A percentile compares a stretch with the other conserved stretches of the same genome.
Evolutionary conservation across 2,797 vertebrate species (phyloP).

Genomic region (Petrocephalus sullivani): DNA sequence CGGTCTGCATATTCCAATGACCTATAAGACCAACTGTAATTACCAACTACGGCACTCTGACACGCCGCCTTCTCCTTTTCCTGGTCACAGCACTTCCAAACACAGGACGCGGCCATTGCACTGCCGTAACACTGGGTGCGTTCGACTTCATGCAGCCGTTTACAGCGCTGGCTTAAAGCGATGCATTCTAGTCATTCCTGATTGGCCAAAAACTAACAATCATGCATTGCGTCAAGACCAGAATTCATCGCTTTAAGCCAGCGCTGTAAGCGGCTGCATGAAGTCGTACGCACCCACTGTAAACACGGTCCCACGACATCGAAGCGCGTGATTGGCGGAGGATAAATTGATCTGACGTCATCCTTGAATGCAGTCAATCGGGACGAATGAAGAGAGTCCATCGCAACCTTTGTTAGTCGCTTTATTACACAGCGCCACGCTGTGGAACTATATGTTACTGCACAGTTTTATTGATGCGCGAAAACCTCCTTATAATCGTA

Average conservation of each 20-base stretch:
- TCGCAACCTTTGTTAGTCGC: neutral
- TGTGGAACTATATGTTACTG: neutral
- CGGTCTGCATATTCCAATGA: neutral
- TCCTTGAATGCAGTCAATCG: neutral
- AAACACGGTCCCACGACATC: neutral
- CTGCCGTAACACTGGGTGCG: neutral
- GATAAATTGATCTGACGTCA: neutral
- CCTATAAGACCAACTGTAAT: neutral
- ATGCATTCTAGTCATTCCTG: too few relatives aligned
- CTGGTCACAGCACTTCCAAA: conserved; percentile 51
- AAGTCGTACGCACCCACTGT: neutral
- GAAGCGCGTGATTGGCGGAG: neutral
- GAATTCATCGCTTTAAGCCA: too few relatives aligned
- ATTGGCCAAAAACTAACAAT: too few relatives aligned
- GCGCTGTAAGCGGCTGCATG: too few relatives aligned
- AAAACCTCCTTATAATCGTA: neutral
- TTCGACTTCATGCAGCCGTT: too few relatives aligned
- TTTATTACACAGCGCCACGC: neutral
- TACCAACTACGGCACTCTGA: conserved; percentile 57
- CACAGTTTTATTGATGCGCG: neutral
- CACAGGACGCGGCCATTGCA: conserved; percentile 56
- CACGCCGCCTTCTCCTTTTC: conserved; percentile 41
- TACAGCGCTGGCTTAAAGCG: too few relatives aligned
- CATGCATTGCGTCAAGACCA: too few relatives aligned
- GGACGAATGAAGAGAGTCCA: neutral